Percentiles rank a stretch among this genome's conserved stretches.
phyloP scores from a whole-genome alignment of 1,140 invertebrate genomes.

The Drosophila prosaltans region DNA sequence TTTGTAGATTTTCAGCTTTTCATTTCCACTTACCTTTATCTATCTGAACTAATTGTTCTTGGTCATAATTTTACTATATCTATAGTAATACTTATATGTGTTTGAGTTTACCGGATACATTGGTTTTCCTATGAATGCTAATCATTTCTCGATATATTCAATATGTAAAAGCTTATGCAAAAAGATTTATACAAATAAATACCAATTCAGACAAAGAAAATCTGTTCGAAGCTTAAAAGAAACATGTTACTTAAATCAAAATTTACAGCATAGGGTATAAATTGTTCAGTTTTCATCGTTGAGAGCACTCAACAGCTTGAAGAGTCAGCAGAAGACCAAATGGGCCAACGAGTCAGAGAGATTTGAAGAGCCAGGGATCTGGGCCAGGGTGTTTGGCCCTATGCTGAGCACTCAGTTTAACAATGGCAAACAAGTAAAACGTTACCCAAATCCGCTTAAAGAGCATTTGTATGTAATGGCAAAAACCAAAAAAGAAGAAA shows the following conservation, averaged over 20 bases:
- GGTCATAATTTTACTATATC: too few species aligned
- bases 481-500: constrained; percentile 37
- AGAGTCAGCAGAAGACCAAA: constrained; percentile 7
- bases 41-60: too few species aligned
- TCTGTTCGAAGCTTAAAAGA: background rate
- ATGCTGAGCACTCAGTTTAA: constrained; percentile 78
- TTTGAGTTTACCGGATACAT: too few species aligned
- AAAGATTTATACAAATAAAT: too few species aligned
- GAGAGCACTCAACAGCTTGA: constrained; percentile 4
- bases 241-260: background rate
- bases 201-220: background rate
- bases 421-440: constrained; percentile 80
- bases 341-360: background rate
- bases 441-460: constrained; percentile 75
- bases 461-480: constrained; percentile 77
- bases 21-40: too few species aligned
- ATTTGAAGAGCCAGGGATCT: constrained; percentile 16
- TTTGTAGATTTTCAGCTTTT: too few species aligned
- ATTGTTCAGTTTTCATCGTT: constrained; percentile 11
- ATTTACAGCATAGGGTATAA: constrained; percentile 6
- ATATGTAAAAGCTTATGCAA: too few species aligned
- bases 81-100: too few species aligned
- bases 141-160: too few species aligned
- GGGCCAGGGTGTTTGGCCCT: constrained; percentile 41
- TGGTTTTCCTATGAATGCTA: too few species aligned